These are phyloP conservation scores for Prunella strophiata DNA, from an alignment of 2,797 vertebrate species.

Conservation along the genomic window DNA sequence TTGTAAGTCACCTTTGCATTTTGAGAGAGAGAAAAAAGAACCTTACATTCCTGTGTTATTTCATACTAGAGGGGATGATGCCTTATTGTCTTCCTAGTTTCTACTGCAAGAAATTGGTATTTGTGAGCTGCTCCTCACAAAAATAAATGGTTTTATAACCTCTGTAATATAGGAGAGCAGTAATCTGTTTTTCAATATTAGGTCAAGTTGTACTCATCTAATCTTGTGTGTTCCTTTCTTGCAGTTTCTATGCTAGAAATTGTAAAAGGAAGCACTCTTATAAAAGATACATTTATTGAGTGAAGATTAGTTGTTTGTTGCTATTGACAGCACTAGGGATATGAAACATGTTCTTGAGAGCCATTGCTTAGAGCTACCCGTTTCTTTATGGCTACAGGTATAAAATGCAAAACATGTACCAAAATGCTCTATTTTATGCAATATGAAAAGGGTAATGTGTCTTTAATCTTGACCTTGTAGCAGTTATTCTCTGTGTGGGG, in stretches of 20 bases:
- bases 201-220: constrained; percentile 53
- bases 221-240: constrained; percentile 40
- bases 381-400: not conserved
- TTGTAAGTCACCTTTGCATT: constrained; percentile 49
- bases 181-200: constrained; percentile 65
- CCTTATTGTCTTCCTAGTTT: constrained; percentile 48
- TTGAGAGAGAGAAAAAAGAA: not conserved
- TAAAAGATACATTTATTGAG: constrained; percentile 34
- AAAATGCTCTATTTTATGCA: not conserved
- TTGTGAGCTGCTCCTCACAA: constrained; percentile 39
- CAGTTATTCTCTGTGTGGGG: constrained; percentile 1
- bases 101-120: not conserved
- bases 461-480: constrained; percentile 35
- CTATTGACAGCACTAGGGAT: constrained; percentile 4
- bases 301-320: constrained; percentile 24
- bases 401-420: not conserved
- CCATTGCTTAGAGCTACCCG: not conserved
- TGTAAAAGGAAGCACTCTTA: constrained; percentile 14
- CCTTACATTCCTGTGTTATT: not conserved
- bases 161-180: constrained; percentile 11
- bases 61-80: not conserved
- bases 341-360: constrained; percentile 43
- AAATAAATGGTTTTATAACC: constrained; percentile 57
- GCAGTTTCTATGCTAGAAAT: not conserved
- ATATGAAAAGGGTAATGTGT: not conserved